Evolutionary conservation across 2,888 invertebrate genomes (phyloP).

Genomic region (Caradrina kadenii): DNA sequence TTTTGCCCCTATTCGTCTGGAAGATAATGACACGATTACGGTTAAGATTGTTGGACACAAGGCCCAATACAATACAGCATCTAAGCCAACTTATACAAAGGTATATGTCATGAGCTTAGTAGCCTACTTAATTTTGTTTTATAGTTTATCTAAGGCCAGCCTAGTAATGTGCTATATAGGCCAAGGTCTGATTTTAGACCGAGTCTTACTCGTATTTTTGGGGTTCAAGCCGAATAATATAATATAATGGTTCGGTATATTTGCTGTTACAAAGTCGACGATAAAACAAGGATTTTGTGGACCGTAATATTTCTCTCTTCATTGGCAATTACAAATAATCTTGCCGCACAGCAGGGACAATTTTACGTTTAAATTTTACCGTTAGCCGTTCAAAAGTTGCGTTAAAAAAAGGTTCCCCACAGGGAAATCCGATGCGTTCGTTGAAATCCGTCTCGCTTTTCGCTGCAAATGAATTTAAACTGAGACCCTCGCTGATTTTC

Average conservation of each 20-base stretch:
- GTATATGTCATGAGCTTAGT: not conserved
- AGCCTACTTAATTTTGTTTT: not conserved
- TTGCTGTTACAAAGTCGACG: not conserved
- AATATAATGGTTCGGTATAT: too few species aligned
- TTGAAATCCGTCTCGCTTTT: conserved; percentile 57
- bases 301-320: not conserved
- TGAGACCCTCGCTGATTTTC: conserved; percentile 61
- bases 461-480: conserved; percentile 67
- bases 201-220: not conserved
- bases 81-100: not conserved
- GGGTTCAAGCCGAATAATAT: not conserved
- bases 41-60: not conserved
- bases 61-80: not conserved
- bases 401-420: conserved; percentile 35
- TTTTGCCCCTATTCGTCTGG: conserved; percentile 4
- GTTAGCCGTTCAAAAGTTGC: conserved; percentile 31
- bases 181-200: not conserved
- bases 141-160: not conserved
- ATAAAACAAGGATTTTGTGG: not conserved
- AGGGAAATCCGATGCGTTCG: conserved; percentile 53
- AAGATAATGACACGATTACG: not conserved
- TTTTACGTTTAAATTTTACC: conserved; percentile 27
- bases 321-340: conserved; percentile 33
- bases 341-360: conserved; percentile 15
- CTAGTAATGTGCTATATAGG: not conserved